These are phyloP conservation scores for Phrynocephalus guinanensis DNA, from an alignment of 2,797 vertebrate genomes.

Conservation along the genomic window DNA sequence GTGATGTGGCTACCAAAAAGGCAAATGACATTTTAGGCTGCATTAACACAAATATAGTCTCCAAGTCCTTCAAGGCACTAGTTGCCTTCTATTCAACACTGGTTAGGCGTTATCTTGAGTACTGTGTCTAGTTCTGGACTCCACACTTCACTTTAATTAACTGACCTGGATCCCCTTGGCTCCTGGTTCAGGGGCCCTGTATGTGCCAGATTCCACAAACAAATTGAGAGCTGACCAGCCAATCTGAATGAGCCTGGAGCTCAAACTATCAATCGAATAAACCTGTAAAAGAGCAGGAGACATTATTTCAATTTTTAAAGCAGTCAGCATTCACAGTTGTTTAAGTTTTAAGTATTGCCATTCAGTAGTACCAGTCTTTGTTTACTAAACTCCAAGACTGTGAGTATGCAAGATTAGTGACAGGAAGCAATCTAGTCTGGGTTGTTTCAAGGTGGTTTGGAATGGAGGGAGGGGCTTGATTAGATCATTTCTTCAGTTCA, in stretches of 20 bases:
- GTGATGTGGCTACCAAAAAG: too few species aligned
- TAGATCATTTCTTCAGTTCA: too few species aligned
- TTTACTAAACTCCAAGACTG: not conserved
- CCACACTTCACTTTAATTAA: not conserved
- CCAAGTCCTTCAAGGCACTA: too few species aligned
- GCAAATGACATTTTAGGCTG: too few species aligned
- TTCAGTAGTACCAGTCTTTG: not conserved
- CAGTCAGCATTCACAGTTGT: not conserved
- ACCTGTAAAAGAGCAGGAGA: constrained; percentile 34
- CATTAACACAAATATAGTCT: too few species aligned
- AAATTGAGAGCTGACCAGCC: constrained; percentile 67
- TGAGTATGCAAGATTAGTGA: too few species aligned
- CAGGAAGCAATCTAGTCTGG: too few species aligned
- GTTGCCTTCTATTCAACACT: too few species aligned
- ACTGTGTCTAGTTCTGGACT: too few species aligned
- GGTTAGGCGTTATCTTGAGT: too few species aligned
- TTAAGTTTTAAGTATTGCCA: not conserved
- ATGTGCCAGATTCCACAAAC: constrained; percentile 63
- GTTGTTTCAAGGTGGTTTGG: too few species aligned
- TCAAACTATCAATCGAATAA: constrained; percentile 56
- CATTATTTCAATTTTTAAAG: not conserved
- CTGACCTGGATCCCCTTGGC: constrained; percentile 50
- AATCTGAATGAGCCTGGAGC: constrained; percentile 45
- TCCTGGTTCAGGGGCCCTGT: constrained; percentile 44
- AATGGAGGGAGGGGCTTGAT: too few species aligned